These are phyloP conservation scores for Watersipora subatra DNA, from an alignment of 1,140 invertebrate species.

Conservation along the genomic window DNA sequence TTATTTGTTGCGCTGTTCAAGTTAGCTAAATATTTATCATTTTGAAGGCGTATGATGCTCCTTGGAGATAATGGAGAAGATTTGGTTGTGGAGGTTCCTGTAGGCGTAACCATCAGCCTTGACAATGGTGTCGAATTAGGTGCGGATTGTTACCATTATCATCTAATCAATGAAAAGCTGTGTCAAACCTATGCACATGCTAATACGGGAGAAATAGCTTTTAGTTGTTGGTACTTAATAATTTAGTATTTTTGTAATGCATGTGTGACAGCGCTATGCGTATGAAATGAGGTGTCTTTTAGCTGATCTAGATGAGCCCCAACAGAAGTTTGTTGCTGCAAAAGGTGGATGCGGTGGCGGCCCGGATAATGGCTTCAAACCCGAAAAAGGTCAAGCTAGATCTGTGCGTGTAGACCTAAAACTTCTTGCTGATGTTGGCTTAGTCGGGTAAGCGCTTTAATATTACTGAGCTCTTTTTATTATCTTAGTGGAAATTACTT, in stretches of 20 bases:
- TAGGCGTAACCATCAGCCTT: background rate
- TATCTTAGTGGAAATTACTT: no score
- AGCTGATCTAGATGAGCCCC: constrained; percentile 54
- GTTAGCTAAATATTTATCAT: constrained; percentile 8
- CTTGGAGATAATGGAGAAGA: background rate
- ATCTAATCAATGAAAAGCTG: background rate
- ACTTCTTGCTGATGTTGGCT: constrained; percentile 83
- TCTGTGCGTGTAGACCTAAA: constrained; percentile 59
- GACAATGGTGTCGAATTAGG: constrained; percentile 15
- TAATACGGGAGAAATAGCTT: background rate
- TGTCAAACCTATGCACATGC: background rate
- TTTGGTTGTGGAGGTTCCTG: background rate
- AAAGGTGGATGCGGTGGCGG: constrained; percentile 85
- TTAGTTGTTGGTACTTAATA: no score
- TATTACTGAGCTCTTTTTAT: background rate
- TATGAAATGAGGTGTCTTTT: no score
- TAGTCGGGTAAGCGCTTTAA: constrained; percentile 46
- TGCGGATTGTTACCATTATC: constrained; percentile 1
- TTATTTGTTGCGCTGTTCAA: no score
- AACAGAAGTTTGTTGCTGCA: constrained; percentile 77
- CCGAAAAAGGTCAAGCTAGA: constrained; percentile 58
- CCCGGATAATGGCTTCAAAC: constrained; percentile 82
- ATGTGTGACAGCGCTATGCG: no score
- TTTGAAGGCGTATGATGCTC: constrained; percentile 14
- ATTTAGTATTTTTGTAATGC: no score